Evolutionary conservation across 2,797 vertebrate genomes (phyloP).

Genomic region (Vespertilio murinus): DNA sequence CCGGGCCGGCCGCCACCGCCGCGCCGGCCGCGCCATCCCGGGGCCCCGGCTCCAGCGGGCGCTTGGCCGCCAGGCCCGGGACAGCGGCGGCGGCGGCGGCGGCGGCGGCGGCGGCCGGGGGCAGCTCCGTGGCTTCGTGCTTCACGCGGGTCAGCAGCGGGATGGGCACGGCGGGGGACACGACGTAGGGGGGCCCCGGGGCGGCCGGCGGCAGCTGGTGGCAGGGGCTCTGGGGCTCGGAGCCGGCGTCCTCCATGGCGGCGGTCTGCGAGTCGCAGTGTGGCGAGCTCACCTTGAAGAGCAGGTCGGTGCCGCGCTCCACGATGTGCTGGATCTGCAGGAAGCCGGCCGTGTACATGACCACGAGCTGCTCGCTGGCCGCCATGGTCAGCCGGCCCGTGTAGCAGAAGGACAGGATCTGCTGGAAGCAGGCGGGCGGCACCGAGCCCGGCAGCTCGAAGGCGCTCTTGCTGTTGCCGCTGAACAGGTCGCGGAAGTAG

Average conservation of each 20-base stretch:
- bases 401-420: slow-evolving; percentile 99
- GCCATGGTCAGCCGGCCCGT: slow-evolving; percentile 99
- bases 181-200: slow-evolving; percentile 86
- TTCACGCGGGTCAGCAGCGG: slow-evolving; percentile 92
- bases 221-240: slow-evolving; percentile 96
- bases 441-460: slow-evolving; percentile 98
- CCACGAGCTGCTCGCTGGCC: slow-evolving; percentile 98
- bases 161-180: slow-evolving; percentile 91
- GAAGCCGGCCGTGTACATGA: slow-evolving; percentile 99
- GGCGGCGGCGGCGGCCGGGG: slow-evolving; percentile 72
- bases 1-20: not conserved
- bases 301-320: slow-evolving; percentile 97
- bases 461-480: slow-evolving; percentile 95
- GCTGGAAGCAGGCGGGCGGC: slow-evolving; percentile 97
- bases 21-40: slow-evolving; percentile 65
- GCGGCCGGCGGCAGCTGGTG: slow-evolving; percentile 86
- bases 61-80: slow-evolving; percentile 84
- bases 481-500: slow-evolving; percentile 98
- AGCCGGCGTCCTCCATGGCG: slow-evolving; percentile 92
- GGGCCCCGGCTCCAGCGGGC: slow-evolving; percentile 79
- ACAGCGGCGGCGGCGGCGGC: slow-evolving; percentile 68
- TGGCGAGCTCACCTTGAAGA: slow-evolving; percentile 99
- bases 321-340: slow-evolving; percentile 99
- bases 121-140: slow-evolving; percentile 90
- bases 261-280: slow-evolving; percentile 99